Evolutionary conservation across 2,113 vertebrate genomes (phyloP).

Genomic region (Tachysurus fulvidraco): DNA sequence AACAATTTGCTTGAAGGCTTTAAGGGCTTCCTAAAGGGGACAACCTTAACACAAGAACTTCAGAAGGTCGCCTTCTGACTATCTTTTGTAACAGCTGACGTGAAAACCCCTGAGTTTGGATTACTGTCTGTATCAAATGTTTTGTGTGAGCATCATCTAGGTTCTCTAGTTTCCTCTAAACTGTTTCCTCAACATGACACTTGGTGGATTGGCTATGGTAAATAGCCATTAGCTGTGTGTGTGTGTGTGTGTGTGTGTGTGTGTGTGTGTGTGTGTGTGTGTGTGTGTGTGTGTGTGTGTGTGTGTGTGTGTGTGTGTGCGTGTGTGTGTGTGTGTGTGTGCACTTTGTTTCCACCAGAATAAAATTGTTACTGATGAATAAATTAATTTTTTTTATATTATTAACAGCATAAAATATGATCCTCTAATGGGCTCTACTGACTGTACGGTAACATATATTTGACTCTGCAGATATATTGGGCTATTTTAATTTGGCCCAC

Average conservation of each 20-base stretch:
- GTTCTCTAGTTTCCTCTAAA: background rate
- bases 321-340: no score
- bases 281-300: background rate
- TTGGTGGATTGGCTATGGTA: background rate
- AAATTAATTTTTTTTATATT: background rate
- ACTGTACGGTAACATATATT: conserved; percentile 13
- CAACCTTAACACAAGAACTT: background rate
- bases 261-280: background rate
- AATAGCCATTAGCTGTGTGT: background rate
- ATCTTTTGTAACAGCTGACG: background rate
- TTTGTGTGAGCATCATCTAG: background rate
- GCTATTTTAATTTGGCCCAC: conserved; percentile 35
- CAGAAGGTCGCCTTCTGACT: background rate
- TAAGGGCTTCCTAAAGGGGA: background rate
- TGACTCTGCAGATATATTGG: conserved; percentile 13
- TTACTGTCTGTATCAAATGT: background rate
- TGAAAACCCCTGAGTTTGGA: background rate
- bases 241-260: background rate
- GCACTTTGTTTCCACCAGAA: background rate
- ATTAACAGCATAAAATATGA: background rate
- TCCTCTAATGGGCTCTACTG: background rate
- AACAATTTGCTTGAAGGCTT: background rate
- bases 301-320: background rate
- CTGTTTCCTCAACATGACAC: background rate
- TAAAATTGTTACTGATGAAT: background rate